phyloP scores from a whole-genome alignment of 2,888 invertebrate genomes.

The Apamea crenata region DNA sequence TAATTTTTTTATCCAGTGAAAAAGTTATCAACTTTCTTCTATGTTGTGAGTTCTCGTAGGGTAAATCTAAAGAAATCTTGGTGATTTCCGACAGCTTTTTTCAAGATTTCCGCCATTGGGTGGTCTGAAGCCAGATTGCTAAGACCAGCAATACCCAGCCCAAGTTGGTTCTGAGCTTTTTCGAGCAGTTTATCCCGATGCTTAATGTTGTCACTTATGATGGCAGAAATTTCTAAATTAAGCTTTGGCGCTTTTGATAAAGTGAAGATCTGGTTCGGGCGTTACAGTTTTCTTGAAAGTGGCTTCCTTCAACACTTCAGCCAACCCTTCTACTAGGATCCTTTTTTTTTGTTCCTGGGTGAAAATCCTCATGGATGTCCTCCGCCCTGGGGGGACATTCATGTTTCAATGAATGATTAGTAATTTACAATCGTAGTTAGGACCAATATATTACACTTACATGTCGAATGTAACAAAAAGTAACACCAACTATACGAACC shows the following conservation, averaged over 20 bases:
- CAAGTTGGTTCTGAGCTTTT: no score
- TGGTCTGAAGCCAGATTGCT: not conserved
- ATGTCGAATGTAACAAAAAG: not conserved
- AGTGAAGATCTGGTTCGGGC: constrained; percentile 1
- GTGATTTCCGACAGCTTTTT: not conserved
- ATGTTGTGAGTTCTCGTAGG: not conserved
- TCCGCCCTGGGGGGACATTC: no score
- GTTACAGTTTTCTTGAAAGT: not conserved
- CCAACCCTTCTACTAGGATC: not conserved
- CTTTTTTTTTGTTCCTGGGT: not conserved
- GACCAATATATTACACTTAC: not conserved
- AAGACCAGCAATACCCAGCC: no score
- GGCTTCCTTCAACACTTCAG: not conserved
- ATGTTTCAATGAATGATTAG: not conserved
- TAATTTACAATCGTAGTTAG: not conserved
- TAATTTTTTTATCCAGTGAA: not conserved
- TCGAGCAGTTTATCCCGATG: no score
- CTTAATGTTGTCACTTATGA: not conserved
- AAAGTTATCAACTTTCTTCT: not conserved
- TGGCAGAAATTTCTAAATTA: constrained; percentile 2
- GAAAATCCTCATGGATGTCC: no score
- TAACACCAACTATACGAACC: not conserved
- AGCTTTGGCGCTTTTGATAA: constrained; percentile 2
- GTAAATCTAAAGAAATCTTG: not conserved
- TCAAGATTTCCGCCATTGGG: not conserved